Percentiles rank a stretch among this genome's conserved stretches.
These are phyloP conservation scores for Caenorhabditis wallacei DNA, from an alignment of 2,888 invertebrate genomes.

Conservation along the genomic window DNA sequence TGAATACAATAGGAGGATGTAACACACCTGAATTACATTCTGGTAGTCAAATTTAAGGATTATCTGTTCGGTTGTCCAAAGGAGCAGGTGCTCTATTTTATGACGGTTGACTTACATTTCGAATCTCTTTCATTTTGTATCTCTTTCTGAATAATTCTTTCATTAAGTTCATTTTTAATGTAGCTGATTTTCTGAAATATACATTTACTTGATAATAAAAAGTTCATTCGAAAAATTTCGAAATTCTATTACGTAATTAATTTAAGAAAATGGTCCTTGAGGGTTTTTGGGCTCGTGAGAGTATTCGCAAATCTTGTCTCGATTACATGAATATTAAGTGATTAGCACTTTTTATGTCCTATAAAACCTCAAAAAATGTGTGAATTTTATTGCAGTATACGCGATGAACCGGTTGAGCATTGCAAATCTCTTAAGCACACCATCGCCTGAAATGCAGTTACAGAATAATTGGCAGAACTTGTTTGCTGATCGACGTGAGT, in stretches of 20 bases:
- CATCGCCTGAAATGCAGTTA: constrained; percentile 28
- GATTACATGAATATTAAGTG: constrained; percentile 32
- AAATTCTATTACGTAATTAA: neutral
- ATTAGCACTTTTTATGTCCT: constrained; percentile 32
- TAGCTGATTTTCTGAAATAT: too few relatives aligned
- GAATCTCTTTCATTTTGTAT: neutral
- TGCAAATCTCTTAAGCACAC: constrained; percentile 45
- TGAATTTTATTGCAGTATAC: constrained; percentile 48
- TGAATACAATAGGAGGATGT: constrained; percentile 28
- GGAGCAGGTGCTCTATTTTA: constrained; percentile 41
- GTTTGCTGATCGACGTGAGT: constrained; percentile 36
- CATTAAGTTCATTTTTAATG: neutral
- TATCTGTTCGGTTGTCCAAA: constrained; percentile 7
- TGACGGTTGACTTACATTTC: neutral
- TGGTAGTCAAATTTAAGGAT: constrained; percentile 44
- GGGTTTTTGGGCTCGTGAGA: neutral
- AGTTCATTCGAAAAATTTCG: too few relatives aligned
- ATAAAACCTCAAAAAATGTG: constrained; percentile 32
- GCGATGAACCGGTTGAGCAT: constrained; percentile 56
- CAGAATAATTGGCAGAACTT: constrained; percentile 42
- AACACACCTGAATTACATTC: constrained; percentile 38
- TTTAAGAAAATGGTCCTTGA: neutral
- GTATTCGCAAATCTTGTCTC: neutral
- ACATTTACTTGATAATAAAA: too few relatives aligned
- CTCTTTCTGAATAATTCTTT: neutral